Evolutionary conservation across 2,113 vertebrate species (phyloP), one percentile per base, ranked within the genome.

Genomic region (Lepisosteus oculatus): DNA sequence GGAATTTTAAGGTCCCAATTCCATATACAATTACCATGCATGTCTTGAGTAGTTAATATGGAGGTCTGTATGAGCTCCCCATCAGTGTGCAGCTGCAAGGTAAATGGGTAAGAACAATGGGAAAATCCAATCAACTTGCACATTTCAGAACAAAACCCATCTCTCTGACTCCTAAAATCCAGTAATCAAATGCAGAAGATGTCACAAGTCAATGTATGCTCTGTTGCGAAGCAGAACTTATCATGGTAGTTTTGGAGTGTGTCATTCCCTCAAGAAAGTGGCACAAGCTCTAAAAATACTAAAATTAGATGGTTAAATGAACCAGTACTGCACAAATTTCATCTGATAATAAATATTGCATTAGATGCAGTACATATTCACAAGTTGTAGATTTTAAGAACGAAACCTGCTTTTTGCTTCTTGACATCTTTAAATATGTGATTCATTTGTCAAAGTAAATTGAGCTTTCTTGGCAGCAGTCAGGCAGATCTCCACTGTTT

Each of bases 41-140:
- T 84, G 84, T 81, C 87, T 87, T 87, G 83, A 85, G 77, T 83
- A 88, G 83, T 83, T 91, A 86, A 90, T 85, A 86, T 89, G 86
- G 85, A 85, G 83, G 85, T 88, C 83, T 87, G 81, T 80, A 82
- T 82, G 80, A 83, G 51, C 82, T 87, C 86, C 56, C 56, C 83
- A 86, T 89, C 86, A 84, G 81, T 84, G 77, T 79, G 80, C 79
- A 79, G 79, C 55, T 71, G 11, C 59, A 17, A 75, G 77, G 80
- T 3, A 8, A 81, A 80, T 73, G 81, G 78, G 63, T 80, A 82
- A 81, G 80, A 85, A 79, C 72, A 61, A 81, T 54, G 81, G 86
- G 84, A 80, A 86, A 87, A 83, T 88, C 82, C 73, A 88, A 88
- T 89, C 88, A 87, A 77, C 77, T 81, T 81, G 81, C 83, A 81